phyloP scores from a whole-genome alignment of 2,113 vertebrate genomes.

The Campylomormyrus numenius region DNA sequence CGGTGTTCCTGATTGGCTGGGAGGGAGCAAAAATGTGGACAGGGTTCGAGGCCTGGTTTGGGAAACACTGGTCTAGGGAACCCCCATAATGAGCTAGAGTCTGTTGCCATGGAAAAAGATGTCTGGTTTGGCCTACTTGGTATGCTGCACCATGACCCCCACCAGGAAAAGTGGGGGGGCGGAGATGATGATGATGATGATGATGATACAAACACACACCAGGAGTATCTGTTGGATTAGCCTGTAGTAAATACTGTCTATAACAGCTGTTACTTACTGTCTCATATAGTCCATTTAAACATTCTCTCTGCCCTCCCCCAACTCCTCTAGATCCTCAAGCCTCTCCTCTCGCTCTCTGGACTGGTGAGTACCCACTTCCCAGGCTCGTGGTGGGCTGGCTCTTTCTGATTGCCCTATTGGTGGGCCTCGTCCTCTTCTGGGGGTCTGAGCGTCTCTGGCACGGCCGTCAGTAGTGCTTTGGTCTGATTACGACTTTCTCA shows the following conservation, averaged over 20 bases:
- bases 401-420: neutral
- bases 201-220: neutral
- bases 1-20: too few species aligned
- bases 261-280: neutral
- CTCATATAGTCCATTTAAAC: neutral
- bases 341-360: slow-evolving; percentile 39
- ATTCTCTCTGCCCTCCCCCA: neutral
- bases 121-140: neutral
- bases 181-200: neutral
- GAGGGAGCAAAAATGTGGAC: too few species aligned
- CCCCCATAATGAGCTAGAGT: neutral
- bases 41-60: too few species aligned
- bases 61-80: too few species aligned
- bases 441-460: neutral
- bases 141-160: neutral
- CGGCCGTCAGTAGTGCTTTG: neutral
- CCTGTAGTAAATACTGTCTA: neutral
- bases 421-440: neutral
- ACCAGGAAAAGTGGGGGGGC: neutral
- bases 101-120: neutral
- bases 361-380: slow-evolving; percentile 39
- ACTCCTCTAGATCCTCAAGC: slow-evolving; percentile 39
- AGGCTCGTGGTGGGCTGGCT: neutral
- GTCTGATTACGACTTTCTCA: neutral
- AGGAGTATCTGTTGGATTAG: neutral